phyloP scores from a whole-genome alignment of 2,888 invertebrate genomes.

The Pyrocoelia pectoralis region DNA sequence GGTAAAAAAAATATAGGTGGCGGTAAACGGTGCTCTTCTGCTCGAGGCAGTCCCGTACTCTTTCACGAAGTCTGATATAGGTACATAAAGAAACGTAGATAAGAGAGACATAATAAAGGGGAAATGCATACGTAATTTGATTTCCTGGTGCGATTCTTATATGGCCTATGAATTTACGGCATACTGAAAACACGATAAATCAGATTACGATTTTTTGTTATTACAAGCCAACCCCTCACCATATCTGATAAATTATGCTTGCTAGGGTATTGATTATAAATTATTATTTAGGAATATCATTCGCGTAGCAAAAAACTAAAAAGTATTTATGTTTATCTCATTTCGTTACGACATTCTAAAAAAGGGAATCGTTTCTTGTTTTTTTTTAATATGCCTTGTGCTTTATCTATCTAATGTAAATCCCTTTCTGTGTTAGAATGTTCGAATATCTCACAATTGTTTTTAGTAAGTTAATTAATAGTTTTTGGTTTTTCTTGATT shows the following conservation, averaged over 20 bases:
- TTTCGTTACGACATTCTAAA: conserved; percentile 18
- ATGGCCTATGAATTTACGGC: conserved; percentile 44
- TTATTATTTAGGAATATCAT: conserved; percentile 39
- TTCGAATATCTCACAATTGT: no score
- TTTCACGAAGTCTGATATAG: conserved; percentile 51
- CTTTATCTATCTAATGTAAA: background rate
- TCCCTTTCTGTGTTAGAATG: no score
- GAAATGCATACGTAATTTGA: conserved; percentile 59
- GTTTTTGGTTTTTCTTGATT: no score
- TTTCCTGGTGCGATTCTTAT: conserved; percentile 49
- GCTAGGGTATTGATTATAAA: conserved; percentile 41
- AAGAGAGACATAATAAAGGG: conserved; percentile 53
- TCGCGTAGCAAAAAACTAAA: conserved; percentile 21
- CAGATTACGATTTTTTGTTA: conserved; percentile 51
- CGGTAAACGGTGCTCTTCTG: conserved; percentile 39
- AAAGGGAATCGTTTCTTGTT: background rate
- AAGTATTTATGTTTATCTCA: conserved; percentile 29
- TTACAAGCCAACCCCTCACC: conserved; percentile 46
- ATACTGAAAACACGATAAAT: conserved; percentile 52
- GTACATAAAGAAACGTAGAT: conserved; percentile 55
- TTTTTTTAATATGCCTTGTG: background rate
- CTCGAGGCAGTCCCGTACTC: conserved; percentile 38
- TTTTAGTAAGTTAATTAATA: no score
- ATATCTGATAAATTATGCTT: conserved; percentile 46
- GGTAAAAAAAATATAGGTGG: conserved; percentile 37